Evolutionary conservation across 2,113 vertebrate species (phyloP), one percentile per base, ranked within the genome.

Genomic region (Bagarius yarrelli): DNA sequence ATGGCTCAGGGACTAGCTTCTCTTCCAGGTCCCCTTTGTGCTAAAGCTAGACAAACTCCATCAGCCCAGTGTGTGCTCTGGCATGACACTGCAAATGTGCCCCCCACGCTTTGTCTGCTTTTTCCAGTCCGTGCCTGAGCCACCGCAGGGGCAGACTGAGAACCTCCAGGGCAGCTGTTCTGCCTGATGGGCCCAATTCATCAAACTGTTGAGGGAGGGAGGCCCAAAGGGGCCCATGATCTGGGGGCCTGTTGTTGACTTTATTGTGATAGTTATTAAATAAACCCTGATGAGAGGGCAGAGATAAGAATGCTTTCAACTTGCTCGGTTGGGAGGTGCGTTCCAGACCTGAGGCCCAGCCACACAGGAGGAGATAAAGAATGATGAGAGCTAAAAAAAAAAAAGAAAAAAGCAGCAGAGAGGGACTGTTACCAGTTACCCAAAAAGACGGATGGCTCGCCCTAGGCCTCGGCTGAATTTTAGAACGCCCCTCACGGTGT

Each of bases 151-250:
- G 85, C 88, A 90, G 91, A 86, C 89, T 87, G 90, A 87, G 90
- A 91, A 93, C 91, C 92, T 93, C 91, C 90, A 88, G 91, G 91
- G 91, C 92, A 93, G 91, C 92, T 93, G 92, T 90, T 90, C 89
- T 87, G 90, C 92, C 91, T 89, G 91, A 93, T 93, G 91, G 90
- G 84, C 83, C 86, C 89, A 89, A 85, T 93, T 92, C 90, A 91
- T 91, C 90, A 92, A 86, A 85, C 84, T 83, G 76, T 83, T 82
- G 86, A 83, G 83, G 21, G 59, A 86, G 84, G 81, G 81, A 87
- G 87, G 88, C 69, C 75, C 79, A 60, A 79, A 32, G 75, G 63
- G 85, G 83, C 75, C 82, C 83, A 70, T 71, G 79, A 23, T 70
- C 57, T 30, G 13, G 23, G 80, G 85, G 69, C 79, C 91, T 84